Evolutionary conservation across 2,888 invertebrate species (phyloP).

Genomic region (Lapara coniferarum): DNA sequence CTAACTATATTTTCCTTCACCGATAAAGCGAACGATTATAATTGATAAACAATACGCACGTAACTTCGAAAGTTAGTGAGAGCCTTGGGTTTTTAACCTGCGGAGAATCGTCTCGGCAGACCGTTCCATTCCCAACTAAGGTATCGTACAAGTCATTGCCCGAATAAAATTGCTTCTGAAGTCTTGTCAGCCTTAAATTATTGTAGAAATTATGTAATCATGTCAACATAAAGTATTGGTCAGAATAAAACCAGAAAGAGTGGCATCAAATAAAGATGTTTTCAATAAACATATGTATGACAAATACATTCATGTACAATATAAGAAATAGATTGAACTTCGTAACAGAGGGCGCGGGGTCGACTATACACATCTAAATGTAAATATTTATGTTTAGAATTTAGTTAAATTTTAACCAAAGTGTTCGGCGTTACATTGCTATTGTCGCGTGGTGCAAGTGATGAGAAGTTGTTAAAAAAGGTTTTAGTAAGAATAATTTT

Average conservation of each 20-base stretch:
- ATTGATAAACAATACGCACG: too few species aligned
- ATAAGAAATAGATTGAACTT: background rate
- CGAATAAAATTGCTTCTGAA: too few species aligned
- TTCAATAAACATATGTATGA: background rate
- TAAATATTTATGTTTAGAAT: slow-evolving; percentile 69
- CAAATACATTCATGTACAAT: background rate
- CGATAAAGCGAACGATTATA: too few species aligned
- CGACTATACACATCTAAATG: slow-evolving; percentile 54
- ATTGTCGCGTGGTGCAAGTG: slow-evolving; percentile 3
- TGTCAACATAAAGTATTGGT: background rate
- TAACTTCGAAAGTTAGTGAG: too few species aligned
- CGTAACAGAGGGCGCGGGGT: background rate
- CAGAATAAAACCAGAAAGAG: background rate
- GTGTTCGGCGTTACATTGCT: slow-evolving; percentile 35
- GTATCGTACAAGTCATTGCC: too few species aligned
- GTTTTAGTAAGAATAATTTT: background rate
- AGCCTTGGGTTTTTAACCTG: too few species aligned
- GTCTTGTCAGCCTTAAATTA: too few species aligned
- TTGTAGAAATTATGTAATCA: too few species aligned
- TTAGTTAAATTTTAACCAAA: slow-evolving; percentile 63
- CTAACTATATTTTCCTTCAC: too few species aligned
- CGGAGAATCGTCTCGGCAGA: too few species aligned
- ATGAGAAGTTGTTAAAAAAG: background rate
- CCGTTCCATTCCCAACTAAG: too few species aligned
- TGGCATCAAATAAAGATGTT: background rate